phyloP scores from a whole-genome alignment of 37 sponge, comb jelly and placozoan species.

The Oopsacas minuta region DNA sequence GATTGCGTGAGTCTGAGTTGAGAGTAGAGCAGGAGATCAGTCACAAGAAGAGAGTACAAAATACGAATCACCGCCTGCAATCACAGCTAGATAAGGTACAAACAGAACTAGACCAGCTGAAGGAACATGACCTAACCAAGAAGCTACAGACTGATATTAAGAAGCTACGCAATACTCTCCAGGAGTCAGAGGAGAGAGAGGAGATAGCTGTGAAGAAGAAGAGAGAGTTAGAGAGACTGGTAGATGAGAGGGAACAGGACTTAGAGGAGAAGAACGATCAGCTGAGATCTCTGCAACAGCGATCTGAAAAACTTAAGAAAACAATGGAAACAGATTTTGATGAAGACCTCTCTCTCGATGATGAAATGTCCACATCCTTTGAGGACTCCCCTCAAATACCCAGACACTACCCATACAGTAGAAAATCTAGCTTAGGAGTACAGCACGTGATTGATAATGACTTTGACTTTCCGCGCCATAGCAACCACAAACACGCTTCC shows the following conservation, averaged over 20 bases:
- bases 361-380: neutral
- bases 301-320: neutral
- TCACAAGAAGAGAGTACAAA: neutral
- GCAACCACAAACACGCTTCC: slow-evolving; percentile 1
- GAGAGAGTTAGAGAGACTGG: neutral
- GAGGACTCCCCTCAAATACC: slow-evolving; percentile 1
- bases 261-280: slow-evolving; percentile 11
- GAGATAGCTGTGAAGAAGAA: neutral
- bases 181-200: neutral
- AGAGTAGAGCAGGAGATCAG: neutral
- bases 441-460: neutral
- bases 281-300: neutral
- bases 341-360: neutral
- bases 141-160: slow-evolving; percentile 40
- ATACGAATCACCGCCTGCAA: slow-evolving; percentile 35
- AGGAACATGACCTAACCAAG: slow-evolving; percentile 53
- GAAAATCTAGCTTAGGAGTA: neutral
- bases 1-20: neutral
- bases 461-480: neutral
- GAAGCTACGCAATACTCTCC: neutral
- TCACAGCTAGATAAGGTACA: slow-evolving; percentile 49
- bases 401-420: neutral
- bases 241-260: neutral
- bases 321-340: neutral
- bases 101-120: slow-evolving; percentile 43